Base-by-base conservation (phyloP, 2,113 vertebrate genomes). In the Delphinapterus leucas region DNA sequence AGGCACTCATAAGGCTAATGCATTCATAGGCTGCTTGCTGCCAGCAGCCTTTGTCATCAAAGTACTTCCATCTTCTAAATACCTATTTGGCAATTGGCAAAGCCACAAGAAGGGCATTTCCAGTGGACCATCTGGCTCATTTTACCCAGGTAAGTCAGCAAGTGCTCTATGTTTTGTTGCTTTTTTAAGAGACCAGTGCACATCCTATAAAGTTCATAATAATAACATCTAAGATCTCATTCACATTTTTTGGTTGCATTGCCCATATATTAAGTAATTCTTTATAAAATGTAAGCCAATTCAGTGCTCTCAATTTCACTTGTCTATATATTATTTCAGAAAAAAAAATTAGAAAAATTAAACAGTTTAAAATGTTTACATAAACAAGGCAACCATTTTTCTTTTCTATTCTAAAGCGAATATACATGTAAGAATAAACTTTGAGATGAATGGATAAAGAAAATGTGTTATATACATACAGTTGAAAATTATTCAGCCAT, bases 91-190 rank as follows among this genome's bases (percentile, higher is more conserved):
- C 90, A 91, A 2, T 20, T 84, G 94, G 92, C 97, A 96, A 87
- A 89, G 53, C 89, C 81, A 82, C 77, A 90, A 67, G 81, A 94
- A 84, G 44, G 58, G 85, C 70, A 77, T 90, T 96, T 97, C 81
- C 49, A 76, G 58, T 36, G 60, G n/a, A 95, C 25, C 90, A 60
- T 74, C 94, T 93, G 90, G 49, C n/a, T 84, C 68, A 12, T 77
- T 96, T 93, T 88, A n/a, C 74, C 90, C 41, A 44, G 71, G 76
- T 87, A 5, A 88, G 87, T 87, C 47, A 44, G 68, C 74, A 92
- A 87, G 44, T 41, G n/a, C n/a, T 87, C 33, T 33, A 2, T 65
- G 25, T 76, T 83, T 93, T 95, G 41, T 86, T 70, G 36, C 5
- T 77, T 88, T 79, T 92, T 89, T 53, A 84, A 67, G 49, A 96